These are phyloP conservation scores for Catonia carolina DNA, from an alignment of 2,888 invertebrate species.

Conservation along the genomic window DNA sequence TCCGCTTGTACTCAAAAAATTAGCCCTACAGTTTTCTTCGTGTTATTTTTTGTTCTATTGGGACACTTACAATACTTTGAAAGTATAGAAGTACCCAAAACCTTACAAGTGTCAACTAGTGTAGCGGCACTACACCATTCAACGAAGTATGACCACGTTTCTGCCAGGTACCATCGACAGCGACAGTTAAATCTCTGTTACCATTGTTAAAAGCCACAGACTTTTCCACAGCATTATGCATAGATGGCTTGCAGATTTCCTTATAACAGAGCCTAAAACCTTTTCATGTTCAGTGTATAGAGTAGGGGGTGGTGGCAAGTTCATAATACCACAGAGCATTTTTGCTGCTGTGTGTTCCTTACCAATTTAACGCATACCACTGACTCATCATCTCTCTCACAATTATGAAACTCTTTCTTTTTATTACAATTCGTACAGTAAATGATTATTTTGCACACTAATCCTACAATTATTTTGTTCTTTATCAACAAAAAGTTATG, in stretches of 20 bases:
- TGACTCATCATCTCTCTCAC: too few relatives aligned
- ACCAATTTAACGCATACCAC: too few relatives aligned
- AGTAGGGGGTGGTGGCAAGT: background rate
- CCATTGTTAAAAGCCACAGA: background rate
- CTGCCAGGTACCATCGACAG: too few relatives aligned
- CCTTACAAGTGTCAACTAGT: too few relatives aligned
- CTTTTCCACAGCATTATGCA: background rate
- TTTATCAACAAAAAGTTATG: too few relatives aligned
- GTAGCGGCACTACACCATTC: too few relatives aligned
- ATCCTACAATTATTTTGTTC: too few relatives aligned
- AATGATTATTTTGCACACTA: too few relatives aligned
- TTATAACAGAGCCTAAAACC: background rate
- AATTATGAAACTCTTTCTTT: too few relatives aligned
- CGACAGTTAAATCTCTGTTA: too few relatives aligned
- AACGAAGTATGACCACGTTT: too few relatives aligned
- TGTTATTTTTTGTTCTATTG: background rate
- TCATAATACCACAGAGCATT: background rate
- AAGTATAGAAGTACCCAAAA: background rate
- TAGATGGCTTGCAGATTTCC: background rate
- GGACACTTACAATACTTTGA: background rate
- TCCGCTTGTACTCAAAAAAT: constrained; percentile 24
- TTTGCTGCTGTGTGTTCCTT: background rate
- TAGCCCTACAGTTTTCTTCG: constrained; percentile 15
- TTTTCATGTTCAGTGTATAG: background rate
- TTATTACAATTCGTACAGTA: too few relatives aligned